These are phyloP conservation scores for Grus americana DNA, from an alignment of 2,113 vertebrate species.

Conservation along the genomic window DNA sequence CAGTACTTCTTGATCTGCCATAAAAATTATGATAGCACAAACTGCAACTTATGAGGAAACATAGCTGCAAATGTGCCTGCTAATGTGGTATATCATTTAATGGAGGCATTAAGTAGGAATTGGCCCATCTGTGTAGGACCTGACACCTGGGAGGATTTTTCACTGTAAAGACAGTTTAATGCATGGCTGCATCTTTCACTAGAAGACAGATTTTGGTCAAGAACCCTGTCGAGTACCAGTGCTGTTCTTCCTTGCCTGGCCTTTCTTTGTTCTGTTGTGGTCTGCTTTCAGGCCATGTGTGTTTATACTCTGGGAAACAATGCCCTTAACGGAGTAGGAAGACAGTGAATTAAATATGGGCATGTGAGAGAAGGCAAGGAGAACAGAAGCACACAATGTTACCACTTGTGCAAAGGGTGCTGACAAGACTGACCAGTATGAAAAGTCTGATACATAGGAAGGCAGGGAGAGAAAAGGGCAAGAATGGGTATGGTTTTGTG, in stretches of 20 bases:
- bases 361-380: neutral
- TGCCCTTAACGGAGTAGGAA: neutral
- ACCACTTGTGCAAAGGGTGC: neutral
- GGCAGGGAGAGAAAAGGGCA: neutral
- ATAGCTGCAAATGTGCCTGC: neutral
- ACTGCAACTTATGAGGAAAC: neutral
- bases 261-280: neutral
- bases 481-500: neutral
- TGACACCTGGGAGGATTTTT: neutral
- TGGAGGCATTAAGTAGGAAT: neutral
- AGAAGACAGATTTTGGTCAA: neutral
- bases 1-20: neutral
- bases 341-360: neutral
- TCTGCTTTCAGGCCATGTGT: neutral
- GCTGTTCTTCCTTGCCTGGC: neutral
- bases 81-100: neutral
- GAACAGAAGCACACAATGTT: neutral
- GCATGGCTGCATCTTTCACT: neutral
- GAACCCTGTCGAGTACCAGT: neutral
- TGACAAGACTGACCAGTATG: neutral
- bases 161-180: neutral
- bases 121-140: neutral
- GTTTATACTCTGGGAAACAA: neutral
- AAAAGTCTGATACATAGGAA: neutral
- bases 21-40: neutral